A percentile compares a stretch with the other conserved stretches of the same genome.
phyloP scores from a whole-genome alignment of 2,888 invertebrate genomes.

The Yponomeuta malinellus region DNA sequence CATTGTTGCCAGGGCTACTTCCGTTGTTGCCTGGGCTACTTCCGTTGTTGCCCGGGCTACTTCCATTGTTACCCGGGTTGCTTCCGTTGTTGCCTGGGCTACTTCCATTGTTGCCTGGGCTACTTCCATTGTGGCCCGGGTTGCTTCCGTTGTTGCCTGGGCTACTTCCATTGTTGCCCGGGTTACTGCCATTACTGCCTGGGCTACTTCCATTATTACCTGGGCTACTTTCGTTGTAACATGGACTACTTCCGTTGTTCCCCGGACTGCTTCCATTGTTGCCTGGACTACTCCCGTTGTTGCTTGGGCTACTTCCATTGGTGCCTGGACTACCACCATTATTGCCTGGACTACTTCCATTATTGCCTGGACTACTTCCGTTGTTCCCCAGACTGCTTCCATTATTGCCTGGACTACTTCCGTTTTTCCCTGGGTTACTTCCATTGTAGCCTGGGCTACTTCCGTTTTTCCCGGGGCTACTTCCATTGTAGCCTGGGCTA shows the following conservation, averaged over 20 bases:
- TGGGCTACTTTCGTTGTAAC: background rate
- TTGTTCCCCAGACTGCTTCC: background rate
- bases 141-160: background rate
- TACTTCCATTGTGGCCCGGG: background rate
- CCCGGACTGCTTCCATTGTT: background rate
- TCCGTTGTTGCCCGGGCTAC: background rate
- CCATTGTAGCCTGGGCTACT: background rate
- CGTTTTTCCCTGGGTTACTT: background rate
- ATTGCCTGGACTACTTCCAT: background rate
- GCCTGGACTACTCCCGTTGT: background rate
- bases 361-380: background rate
- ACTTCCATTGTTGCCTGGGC: background rate
- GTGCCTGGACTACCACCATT: background rate
- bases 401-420: background rate
- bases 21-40: background rate
- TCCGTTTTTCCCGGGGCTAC: background rate
- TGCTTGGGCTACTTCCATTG: background rate
- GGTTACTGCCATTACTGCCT: background rate
- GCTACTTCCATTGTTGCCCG: background rate
- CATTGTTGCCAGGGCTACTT: background rate
- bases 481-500: background rate
- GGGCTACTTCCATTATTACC: background rate
- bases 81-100: background rate
- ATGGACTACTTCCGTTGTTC: background rate
- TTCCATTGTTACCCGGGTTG: background rate